These are phyloP conservation scores for Callosobruchus maculatus DNA, from an alignment of 2,888 invertebrate species.

Conservation along the genomic window DNA sequence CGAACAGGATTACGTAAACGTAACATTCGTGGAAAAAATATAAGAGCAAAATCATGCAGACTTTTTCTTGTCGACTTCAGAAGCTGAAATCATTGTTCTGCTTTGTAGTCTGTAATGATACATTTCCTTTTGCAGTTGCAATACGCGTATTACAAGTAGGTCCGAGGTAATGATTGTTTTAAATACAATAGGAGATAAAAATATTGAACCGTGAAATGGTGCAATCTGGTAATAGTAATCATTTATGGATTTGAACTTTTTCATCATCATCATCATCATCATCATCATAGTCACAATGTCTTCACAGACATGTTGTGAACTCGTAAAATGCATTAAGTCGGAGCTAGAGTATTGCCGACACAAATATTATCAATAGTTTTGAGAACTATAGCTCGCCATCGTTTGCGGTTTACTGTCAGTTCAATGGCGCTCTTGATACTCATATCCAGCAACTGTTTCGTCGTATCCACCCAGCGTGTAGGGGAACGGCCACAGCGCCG, in stretches of 20 bases:
- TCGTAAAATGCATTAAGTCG: too few species aligned
- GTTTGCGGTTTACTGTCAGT: too few species aligned
- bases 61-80: not conserved
- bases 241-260: not conserved
- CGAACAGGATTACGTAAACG: conserved; percentile 4
- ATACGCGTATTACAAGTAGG: not conserved
- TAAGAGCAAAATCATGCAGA: conserved; percentile 10
- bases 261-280: not conserved
- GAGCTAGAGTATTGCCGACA: too few species aligned
- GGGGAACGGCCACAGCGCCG: too few species aligned
- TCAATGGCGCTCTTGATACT: too few species aligned
- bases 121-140: not conserved
- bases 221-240: not conserved
- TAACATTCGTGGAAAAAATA: conserved; percentile 11
- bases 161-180: not conserved
- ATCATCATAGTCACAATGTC: too few species aligned
- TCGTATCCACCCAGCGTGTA: too few species aligned
- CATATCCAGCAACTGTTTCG: too few species aligned
- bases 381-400: too few species aligned
- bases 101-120: not conserved
- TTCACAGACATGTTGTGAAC: too few species aligned
- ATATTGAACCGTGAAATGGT: not conserved
- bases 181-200: not conserved
- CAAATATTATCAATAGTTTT: too few species aligned
- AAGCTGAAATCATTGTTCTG: not conserved